Evolutionary conservation across 2,113 vertebrate genomes (phyloP), one percentile per base, ranked within the genome.

Genomic region (Castor canadensis): DNA sequence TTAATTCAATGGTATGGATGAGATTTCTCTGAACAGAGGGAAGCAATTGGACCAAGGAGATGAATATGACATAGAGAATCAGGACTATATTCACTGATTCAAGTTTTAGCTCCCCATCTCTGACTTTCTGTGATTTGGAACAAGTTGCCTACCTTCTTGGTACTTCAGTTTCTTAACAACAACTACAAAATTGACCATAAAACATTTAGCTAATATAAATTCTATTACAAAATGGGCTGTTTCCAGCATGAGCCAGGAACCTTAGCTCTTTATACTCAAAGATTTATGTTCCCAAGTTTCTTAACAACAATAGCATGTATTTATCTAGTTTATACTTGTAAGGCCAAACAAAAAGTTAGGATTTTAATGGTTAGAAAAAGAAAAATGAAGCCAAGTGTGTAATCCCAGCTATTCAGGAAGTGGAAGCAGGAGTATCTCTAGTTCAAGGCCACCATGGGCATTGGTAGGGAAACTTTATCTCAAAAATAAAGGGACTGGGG

Each of bases 301-400:
- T 93, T 54, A 66, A 93, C 43, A 87, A 52, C 9, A 69, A 30
- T 6, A 67, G n/a, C 75, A 43, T 76, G 13, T 69, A 93, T 82
- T 93, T 95, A 92, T 38, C 79, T 4, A 91, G 32, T 67, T 90
- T 58, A 94, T 0, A 67, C 5, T 91, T 95, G 79, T 64, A 91
- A 96, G 69, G 85, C 32, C 40, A 92, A 93, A 19, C 40, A 67
- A 91, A 75, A 87, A 75, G 22, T 43, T 86, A 60, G 45, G 38
- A 71, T 64, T 87, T 94, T 52, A 93, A 54, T n/a, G 38, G 58
- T 49, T 45, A 81, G 69, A 72, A 83, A 94, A 83, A 83, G 35
- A 85, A 81, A 95, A 93, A 75, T 62, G 19, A 86, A 60, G 22
- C 10, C 7, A 60, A 26, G 58, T 26, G 28, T 26, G 58, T 58